Base-by-base conservation (phyloP, 2,888 invertebrate genomes). In the Psococerastis gibbosa region DNA sequence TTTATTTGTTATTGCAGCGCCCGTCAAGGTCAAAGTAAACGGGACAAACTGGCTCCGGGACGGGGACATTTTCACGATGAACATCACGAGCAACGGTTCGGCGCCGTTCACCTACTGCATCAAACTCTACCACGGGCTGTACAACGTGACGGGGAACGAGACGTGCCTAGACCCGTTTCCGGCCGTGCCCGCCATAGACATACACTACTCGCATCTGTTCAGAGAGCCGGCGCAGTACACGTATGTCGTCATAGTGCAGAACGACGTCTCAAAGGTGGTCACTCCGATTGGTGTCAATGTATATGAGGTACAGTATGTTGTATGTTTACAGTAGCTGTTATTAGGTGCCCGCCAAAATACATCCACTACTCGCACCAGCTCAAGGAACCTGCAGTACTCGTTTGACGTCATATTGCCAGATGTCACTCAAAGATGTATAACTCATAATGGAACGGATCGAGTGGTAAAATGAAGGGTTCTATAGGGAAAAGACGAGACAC, bases 301-400 rank as follows among this genome's bases (percentile, higher is more conserved):
- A 56, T 88, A 85, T 60, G 76, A 85, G 74, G 81, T 87, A 85
- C n/a, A n/a, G n/a, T n/a, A n/a, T n/a, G n/a, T n/a, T n/a, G n/a
- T n/a, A n/a, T n/a, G n/a, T n/a, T n/a, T n/a, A n/a, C n/a, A n/a
- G n/a, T n/a, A n/a, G n/a, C n/a, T n/a, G n/a, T n/a, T n/a, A n/a
- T n/a, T n/a, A n/a, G n/a, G n/a, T n/a, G n/a, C n/a, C n/a, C n/a
- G n/a, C n/a, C n/a, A n/a, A n/a, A n/a, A n/a, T n/a, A n/a, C n/a
- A n/a, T n/a, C n/a, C n/a, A n/a, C n/a, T n/a, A n/a, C n/a, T n/a
- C n/a, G n/a, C n/a, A n/a, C n/a, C n/a, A n/a, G n/a, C n/a, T n/a
- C n/a, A n/a, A n/a, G n/a, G n/a, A n/a, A n/a, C n/a, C n/a, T n/a
- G n/a, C n/a, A n/a, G n/a, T n/a, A n/a, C n/a, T n/a, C n/a, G n/a